Conservation (phyloP, 2,113 vertebrate species). For the Parotia lawesii region DNA sequence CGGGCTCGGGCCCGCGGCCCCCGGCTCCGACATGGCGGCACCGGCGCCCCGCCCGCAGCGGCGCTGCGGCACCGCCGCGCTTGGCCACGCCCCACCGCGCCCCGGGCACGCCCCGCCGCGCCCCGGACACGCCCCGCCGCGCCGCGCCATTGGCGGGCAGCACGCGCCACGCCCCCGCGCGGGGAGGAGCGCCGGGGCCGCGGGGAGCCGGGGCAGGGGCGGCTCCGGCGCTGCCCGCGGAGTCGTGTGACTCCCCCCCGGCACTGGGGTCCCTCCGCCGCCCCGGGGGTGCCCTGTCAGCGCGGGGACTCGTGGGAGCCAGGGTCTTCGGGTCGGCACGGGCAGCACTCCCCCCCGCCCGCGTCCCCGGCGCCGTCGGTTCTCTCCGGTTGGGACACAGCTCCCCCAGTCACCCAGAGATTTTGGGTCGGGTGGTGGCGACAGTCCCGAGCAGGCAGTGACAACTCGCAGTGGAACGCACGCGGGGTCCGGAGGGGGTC, state of each 20-base stretch:
- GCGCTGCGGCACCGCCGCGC: neutral
- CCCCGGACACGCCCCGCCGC: too few species aligned
- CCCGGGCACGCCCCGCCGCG: too few species aligned
- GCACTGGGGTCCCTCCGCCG: too few species aligned
- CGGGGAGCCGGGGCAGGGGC: too few species aligned
- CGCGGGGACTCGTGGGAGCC: neutral
- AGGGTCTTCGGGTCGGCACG: too few species aligned
- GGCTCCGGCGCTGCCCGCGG: neutral
- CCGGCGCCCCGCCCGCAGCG: neutral
- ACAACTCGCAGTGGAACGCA: neutral
- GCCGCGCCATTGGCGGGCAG: too few species aligned
- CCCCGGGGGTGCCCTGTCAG: neutral
- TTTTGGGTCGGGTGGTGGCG: neutral
- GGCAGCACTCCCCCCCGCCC: rapidly evolving
- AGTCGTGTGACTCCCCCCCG: neutral
- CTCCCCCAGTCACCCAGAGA: neutral
- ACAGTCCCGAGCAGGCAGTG: neutral
- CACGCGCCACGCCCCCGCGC: too few species aligned
- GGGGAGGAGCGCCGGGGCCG: neutral
- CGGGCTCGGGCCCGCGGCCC: constrained; percentile 22
- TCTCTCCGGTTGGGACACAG: neutral
- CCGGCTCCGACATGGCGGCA: constrained; percentile 46
- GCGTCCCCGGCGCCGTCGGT: neutral
- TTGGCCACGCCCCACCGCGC: too few species aligned
- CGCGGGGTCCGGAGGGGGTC: too few species aligned